Percentiles rank a stretch among this genome's conserved stretches.
Evolutionary conservation across 2,113 vertebrate genomes (phyloP).

Genomic region (Callaeas wilsoni): DNA sequence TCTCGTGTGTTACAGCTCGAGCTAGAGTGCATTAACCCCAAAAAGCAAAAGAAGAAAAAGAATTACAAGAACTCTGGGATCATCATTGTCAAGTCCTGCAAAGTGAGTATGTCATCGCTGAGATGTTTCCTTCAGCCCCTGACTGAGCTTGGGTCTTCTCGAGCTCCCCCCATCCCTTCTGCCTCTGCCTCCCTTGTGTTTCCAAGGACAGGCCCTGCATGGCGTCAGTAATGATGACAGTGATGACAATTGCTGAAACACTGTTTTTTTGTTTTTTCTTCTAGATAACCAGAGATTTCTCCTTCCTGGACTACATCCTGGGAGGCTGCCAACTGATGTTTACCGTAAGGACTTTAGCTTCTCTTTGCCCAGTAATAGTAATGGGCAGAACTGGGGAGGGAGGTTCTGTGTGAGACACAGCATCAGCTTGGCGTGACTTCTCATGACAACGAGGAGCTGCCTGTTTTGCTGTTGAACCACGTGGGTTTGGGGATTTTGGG

Average conservation of each 20-base stretch:
- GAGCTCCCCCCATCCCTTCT: not conserved
- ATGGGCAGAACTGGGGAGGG: not conserved
- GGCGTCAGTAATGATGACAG: not conserved
- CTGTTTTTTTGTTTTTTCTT: not conserved
- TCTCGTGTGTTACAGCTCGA: conserved; percentile 78
- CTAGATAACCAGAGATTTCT: conserved; percentile 92
- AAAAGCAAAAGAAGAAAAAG: conserved; percentile 98
- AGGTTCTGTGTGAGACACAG: not conserved
- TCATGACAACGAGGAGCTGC: not conserved
- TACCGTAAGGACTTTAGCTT: conserved; percentile 79
- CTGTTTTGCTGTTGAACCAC: accelerated
- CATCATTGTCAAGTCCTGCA: conserved; percentile 90
- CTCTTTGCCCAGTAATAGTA: not conserved
- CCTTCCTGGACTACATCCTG: conserved; percentile 97
- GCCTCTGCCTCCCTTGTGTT: not conserved
- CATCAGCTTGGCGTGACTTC: not conserved
- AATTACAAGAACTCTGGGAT: conserved; percentile 95
- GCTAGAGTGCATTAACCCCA: conserved; percentile 95
- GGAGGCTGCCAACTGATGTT: conserved; percentile 98
- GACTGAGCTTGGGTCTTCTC: accelerated
- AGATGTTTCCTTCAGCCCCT: not conserved
- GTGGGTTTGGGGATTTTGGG: not conserved
- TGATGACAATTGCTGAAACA: not conserved
- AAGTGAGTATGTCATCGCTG: conserved; percentile 62
- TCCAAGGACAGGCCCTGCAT: not conserved